phyloP scores from a whole-genome alignment of 2,113 vertebrate genomes.

The Tauraco erythrolophus region DNA sequence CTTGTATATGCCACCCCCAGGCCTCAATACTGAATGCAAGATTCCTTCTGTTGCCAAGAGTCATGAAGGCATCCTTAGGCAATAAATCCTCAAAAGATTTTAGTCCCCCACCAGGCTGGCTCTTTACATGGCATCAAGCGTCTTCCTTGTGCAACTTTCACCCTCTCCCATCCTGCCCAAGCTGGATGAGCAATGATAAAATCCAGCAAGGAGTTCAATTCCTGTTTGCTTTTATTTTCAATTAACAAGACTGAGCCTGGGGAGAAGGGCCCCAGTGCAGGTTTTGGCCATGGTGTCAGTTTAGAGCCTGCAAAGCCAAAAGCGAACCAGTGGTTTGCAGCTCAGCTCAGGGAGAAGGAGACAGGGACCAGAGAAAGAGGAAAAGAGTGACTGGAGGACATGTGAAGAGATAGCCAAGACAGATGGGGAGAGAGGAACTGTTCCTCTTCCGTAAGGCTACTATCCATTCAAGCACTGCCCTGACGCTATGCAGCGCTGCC shows the following conservation, averaged over 20 bases:
- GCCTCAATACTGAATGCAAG: not conserved
- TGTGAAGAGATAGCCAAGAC: not conserved
- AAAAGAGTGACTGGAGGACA: not conserved
- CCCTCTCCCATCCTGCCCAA: not conserved
- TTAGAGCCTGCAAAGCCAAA: not conserved
- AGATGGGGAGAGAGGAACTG: not conserved
- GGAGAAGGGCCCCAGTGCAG: not conserved
- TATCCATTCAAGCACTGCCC: not conserved
- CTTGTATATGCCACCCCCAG: not conserved
- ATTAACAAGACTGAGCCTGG: not conserved
- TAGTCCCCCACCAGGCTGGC: not conserved
- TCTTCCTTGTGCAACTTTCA: not conserved
- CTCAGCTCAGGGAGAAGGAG: not conserved
- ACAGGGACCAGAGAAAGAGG: not conserved
- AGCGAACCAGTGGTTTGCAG: not conserved
- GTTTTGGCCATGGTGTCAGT: not conserved
- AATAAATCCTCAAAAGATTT: not conserved
- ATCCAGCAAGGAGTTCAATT: not conserved
- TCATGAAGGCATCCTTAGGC: not conserved
- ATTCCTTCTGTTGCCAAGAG: not conserved
- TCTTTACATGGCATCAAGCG: not conserved
- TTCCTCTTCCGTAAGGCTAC: not conserved
- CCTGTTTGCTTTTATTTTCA: not conserved
- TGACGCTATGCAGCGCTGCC: not conserved
- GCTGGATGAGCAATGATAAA: not conserved